Evolutionary conservation across 2,797 vertebrate genomes (phyloP).

Genomic region (Argentina silus): DNA sequence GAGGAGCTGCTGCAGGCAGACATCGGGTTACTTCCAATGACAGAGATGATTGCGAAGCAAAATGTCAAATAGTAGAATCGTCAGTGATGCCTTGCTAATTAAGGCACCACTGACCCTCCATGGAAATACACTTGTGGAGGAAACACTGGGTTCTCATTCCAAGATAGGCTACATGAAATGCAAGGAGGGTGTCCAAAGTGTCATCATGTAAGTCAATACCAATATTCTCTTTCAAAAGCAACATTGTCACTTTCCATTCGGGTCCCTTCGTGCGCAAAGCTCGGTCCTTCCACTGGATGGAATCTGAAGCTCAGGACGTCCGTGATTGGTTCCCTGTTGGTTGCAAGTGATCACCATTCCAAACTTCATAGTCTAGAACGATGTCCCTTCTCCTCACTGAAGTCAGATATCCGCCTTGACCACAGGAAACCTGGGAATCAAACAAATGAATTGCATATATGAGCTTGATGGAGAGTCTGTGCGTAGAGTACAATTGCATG

Average conservation of each 20-base stretch:
- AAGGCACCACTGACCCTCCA: conserved; percentile 28
- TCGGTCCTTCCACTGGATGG: conserved; percentile 17
- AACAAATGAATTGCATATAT: not conserved
- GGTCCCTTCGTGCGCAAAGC: conserved; percentile 34
- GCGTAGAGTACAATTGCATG: too few relatives aligned
- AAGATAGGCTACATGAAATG: not conserved
- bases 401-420: conserved; percentile 75
- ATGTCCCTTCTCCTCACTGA: conserved; percentile 61
- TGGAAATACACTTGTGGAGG: conserved; percentile 18
- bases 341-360: conserved; percentile 48
- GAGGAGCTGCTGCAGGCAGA: conserved; percentile 89
- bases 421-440: conserved; percentile 71
- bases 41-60: conserved; percentile 54
- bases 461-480: not conserved
- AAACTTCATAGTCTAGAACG: conserved; percentile 69
- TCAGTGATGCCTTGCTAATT: conserved; percentile 40
- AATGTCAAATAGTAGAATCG: conserved; percentile 50
- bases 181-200: conserved; percentile 32
- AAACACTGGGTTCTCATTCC: conserved; percentile 50
- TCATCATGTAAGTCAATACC: conserved; percentile 10
- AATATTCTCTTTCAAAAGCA: conserved; percentile 33
- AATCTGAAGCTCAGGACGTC: conserved; percentile 37
- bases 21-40: conserved; percentile 87
- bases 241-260: conserved; percentile 12
- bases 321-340: conserved; percentile 41